These are phyloP conservation scores for Epinotia nisella DNA, from an alignment of 2,888 invertebrate genomes.

Conservation along the genomic window DNA sequence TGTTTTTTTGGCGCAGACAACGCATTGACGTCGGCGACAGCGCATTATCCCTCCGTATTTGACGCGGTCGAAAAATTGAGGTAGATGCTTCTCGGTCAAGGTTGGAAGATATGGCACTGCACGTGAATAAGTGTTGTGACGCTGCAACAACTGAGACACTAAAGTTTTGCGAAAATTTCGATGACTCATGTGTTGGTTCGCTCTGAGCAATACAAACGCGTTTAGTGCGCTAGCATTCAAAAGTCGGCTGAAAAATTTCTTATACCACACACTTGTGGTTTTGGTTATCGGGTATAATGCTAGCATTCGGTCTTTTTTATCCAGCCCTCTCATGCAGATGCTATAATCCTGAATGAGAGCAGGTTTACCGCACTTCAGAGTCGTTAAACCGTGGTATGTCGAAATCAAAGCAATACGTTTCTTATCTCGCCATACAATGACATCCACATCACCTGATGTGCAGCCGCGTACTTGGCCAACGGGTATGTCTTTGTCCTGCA, in stretches of 20 bases:
- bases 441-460: constrained; percentile 17
- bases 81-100: not conserved
- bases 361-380: not conserved
- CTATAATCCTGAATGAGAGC: constrained; percentile 10
- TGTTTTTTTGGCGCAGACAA: too few relatives aligned
- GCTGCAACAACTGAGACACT: not conserved
- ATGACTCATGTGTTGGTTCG: not conserved
- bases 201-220: not conserved
- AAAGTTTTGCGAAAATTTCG: constrained; percentile 1
- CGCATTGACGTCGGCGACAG: too few relatives aligned
- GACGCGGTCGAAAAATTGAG: not conserved
- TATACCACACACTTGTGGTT: constrained; percentile 14
- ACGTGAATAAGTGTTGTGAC: not conserved
- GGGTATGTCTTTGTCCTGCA: not conserved
- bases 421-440: constrained; percentile 21
- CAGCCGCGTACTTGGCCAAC: constrained; percentile 17
- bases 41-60: not conserved
- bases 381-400: constrained; percentile 19
- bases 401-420: constrained; percentile 19
- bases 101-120: not conserved
- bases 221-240: constrained; percentile 17
- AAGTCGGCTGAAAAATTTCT: constrained; percentile 12
- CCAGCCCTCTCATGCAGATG: constrained; percentile 11
- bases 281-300: constrained; percentile 7
- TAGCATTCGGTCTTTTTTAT: constrained; percentile 20